Base-by-base conservation (phyloP, 2,888 invertebrate genomes). In the Adelphocoris suturalis region DNA sequence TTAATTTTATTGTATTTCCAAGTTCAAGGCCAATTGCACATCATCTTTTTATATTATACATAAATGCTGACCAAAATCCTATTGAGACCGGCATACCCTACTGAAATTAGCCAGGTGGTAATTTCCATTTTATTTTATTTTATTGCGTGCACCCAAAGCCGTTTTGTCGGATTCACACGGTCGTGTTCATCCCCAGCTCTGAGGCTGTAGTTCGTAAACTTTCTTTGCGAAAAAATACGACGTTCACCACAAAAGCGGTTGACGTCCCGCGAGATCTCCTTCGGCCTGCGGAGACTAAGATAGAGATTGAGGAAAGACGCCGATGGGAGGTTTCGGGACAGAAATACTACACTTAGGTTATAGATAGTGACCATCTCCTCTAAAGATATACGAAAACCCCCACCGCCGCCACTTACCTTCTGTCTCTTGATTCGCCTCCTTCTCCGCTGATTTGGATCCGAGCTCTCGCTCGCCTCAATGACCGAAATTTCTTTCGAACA, bases 321-420 rank as follows among this genome's bases (percentile, higher is more conserved):
- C 78, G 78, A 47, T 4, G 78, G 78, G 78, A 47, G 78, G 78
- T 46, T 78, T 78, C 28, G 46, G 47, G 78, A 78, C 78, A 78
- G 46, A 78, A 78, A 78, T 78, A 78, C 78, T 19, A 37, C 16
- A 46, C 78, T n/a, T 47, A 78, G 78, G 78, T 78, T 78, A 78
- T 78, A 78, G 78, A 78, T 78, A 78, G 78, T 78, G 78, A 78
- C 78, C 78, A 78, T 78, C 78, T 78, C 14, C 78, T 47, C 78
- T 78, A 78, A 78, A 78, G 78, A 78, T 78, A 78, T 78, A 78
- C 78, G 78, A 78, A n/a, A 78, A 37, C 47, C 12, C 47, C 19
- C 37, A 78, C 37, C 37, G 37, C 47, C 12, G n/a, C 19, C 37
- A 78, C 37, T 78, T 78, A 78, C 46, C 37, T 37, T 47, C 78